Conservation (phyloP, 2,888 invertebrate genomes). For the Philereme transversata region DNA sequence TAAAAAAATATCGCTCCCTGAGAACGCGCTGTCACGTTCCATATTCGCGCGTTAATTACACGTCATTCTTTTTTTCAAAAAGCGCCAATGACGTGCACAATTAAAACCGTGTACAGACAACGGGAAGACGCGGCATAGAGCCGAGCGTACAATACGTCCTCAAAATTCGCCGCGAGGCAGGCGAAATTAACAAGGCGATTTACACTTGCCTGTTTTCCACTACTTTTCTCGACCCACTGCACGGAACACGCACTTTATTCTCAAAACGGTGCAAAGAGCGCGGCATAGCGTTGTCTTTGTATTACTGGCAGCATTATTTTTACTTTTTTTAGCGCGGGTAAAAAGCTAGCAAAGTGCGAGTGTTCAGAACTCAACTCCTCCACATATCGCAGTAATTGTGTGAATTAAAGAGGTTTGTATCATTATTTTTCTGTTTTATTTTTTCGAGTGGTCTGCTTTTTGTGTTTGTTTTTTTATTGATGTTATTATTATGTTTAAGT, state of each 20-base stretch:
- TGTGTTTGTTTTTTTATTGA: conserved; percentile 34
- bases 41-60: conserved; percentile 84
- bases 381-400: conserved; percentile 74
- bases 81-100: conserved; percentile 84
- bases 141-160: conserved; percentile 82
- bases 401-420: conserved; percentile 77
- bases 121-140: conserved; percentile 82
- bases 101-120: conserved; percentile 83
- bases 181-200: conserved; percentile 84
- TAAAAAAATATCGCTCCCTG: conserved; percentile 77
- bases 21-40: conserved; percentile 83
- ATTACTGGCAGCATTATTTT: conserved; percentile 28
- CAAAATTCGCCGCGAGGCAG: conserved; percentile 83
- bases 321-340: conserved; percentile 48
- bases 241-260: conserved; percentile 55
- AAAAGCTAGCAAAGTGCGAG: conserved; percentile 53
- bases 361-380: conserved; percentile 57
- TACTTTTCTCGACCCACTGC: conserved; percentile 63
- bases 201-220: conserved; percentile 81
- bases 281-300: conserved; percentile 33
- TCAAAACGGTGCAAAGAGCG: conserved; percentile 45
- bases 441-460: conserved; percentile 40
- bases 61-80: conserved; percentile 84
- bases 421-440: conserved; percentile 67
- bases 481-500: conserved; percentile 41